phyloP scores from a whole-genome alignment of 2,797 vertebrate genomes.

The Eulemur mongoz region DNA sequence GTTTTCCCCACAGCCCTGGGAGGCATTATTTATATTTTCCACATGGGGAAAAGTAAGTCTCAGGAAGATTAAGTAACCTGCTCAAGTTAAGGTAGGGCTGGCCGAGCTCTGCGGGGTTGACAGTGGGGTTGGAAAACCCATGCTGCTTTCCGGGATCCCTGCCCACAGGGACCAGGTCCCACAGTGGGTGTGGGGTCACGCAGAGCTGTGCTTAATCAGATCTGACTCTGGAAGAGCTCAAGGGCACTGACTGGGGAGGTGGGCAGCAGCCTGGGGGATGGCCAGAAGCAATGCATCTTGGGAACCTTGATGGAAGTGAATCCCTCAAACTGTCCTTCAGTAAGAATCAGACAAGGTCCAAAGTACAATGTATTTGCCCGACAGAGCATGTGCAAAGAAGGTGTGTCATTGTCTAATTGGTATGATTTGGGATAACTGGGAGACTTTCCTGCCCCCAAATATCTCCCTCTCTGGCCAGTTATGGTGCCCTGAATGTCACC shows the following conservation, averaged over 20 bases:
- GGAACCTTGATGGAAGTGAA: not conserved
- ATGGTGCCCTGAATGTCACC: not conserved
- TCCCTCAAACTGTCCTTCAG: not conserved
- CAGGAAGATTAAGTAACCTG: not conserved
- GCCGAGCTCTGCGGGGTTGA: not conserved
- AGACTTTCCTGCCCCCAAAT: not conserved
- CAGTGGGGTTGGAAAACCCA: not conserved
- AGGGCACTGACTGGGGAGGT: not conserved
- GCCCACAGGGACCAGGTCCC: not conserved
- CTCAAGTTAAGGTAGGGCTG: not conserved
- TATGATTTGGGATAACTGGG: not conserved
- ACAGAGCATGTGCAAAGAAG: not conserved
- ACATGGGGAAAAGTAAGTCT: not conserved
- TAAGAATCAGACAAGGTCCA: not conserved
- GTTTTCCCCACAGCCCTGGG: not conserved
- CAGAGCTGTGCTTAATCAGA: not conserved
- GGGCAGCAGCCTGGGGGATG: not conserved
- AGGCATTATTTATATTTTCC: slow-evolving; percentile 24
- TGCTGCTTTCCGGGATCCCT: not conserved
- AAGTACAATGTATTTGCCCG: not conserved
- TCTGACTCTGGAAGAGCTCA: not conserved
- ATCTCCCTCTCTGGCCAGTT: not conserved
- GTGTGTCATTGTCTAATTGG: not conserved
- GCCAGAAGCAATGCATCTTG: not conserved
- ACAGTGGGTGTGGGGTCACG: not conserved